phyloP scores from a whole-genome alignment of 2,888 invertebrate genomes.

The Silvanus unidentatus region DNA sequence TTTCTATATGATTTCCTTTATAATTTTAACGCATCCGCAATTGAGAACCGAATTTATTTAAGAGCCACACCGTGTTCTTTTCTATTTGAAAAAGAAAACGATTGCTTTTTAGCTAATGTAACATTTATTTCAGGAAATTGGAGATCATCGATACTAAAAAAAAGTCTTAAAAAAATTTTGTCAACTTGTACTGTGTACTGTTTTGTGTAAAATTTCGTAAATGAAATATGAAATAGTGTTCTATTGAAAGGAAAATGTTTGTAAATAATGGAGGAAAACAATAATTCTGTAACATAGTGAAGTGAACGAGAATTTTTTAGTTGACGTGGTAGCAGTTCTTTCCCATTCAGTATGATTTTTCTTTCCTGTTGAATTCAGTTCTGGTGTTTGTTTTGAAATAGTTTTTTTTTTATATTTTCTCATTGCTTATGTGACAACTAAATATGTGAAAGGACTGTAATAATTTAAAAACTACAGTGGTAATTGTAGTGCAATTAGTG shows the following conservation, averaged over 20 bases:
- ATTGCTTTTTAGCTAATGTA: conserved; percentile 11
- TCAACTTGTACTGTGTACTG: conserved; percentile 9
- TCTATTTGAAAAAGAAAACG: too few species aligned
- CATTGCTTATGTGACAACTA: too few species aligned
- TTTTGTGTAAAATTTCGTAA: conserved; percentile 7
- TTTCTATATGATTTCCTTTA: neutral
- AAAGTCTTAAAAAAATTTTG: conserved; percentile 16
- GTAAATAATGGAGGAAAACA: conserved; percentile 3
- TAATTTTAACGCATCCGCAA: neutral
- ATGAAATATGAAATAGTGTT: neutral
- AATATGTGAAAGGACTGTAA: conserved; percentile 39
- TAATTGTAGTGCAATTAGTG: conserved; percentile 30
- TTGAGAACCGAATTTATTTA: too few species aligned
- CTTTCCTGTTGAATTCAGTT: neutral
- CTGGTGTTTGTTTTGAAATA: neutral
- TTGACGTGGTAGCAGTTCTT: conserved; percentile 37
- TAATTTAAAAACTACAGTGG: conserved; percentile 26
- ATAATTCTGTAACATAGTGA: conserved; percentile 20
- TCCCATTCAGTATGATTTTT: conserved; percentile 27
- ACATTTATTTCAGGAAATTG: conserved; percentile 40
- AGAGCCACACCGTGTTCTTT: too few species aligned
- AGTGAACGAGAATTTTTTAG: conserved; percentile 26
- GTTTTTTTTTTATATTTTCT: neutral
- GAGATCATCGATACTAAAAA: conserved; percentile 34
- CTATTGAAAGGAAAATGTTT: conserved; percentile 1